Conservation (phyloP, 92 coral and sea anemone species). For the Epizoanthus illoricatus region DNA sequence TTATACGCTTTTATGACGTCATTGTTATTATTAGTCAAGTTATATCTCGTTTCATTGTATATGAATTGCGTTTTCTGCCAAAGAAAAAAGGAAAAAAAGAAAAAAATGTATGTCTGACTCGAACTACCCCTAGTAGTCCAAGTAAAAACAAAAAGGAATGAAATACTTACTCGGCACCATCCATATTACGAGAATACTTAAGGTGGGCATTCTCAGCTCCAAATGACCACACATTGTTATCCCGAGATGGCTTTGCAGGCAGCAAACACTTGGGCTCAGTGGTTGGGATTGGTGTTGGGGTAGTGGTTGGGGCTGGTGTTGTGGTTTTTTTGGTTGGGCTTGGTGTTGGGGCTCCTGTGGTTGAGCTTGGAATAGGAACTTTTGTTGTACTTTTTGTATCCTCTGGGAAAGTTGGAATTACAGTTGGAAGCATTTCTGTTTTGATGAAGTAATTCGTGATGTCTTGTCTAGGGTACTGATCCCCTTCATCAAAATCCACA, state of each 20-base stretch:
- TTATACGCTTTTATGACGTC: too few relatives aligned
- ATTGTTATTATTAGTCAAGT: too few relatives aligned
- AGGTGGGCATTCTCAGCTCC: background rate
- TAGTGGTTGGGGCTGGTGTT: background rate
- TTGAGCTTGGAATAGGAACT: background rate
- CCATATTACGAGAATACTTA: background rate
- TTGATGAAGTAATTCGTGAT: slow-evolving; percentile 26
- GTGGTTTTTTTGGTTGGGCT: background rate
- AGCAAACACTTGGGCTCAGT: slow-evolving; percentile 7
- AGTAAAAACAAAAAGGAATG: background rate
- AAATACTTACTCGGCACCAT: slow-evolving; percentile 17
- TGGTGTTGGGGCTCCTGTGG: background rate
- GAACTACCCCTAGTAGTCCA: too few relatives aligned
- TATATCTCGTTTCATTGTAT: too few relatives aligned
- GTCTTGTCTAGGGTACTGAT: slow-evolving; percentile 21
- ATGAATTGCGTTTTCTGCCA: too few relatives aligned
- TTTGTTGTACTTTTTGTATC: background rate
- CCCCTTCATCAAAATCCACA: slow-evolving; percentile 21
- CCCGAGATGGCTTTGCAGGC: slow-evolving; percentile 1
- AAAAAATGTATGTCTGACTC: too few relatives aligned
- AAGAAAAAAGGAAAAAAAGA: too few relatives aligned
- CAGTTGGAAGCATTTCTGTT: slow-evolving; percentile 35
- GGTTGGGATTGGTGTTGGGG: background rate
- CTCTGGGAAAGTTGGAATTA: slow-evolving; percentile 18
- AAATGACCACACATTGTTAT: slow-evolving; percentile 19